Evolutionary conservation across 2,888 invertebrate species (phyloP).

Genomic region (Acholoe squamosa): DNA sequence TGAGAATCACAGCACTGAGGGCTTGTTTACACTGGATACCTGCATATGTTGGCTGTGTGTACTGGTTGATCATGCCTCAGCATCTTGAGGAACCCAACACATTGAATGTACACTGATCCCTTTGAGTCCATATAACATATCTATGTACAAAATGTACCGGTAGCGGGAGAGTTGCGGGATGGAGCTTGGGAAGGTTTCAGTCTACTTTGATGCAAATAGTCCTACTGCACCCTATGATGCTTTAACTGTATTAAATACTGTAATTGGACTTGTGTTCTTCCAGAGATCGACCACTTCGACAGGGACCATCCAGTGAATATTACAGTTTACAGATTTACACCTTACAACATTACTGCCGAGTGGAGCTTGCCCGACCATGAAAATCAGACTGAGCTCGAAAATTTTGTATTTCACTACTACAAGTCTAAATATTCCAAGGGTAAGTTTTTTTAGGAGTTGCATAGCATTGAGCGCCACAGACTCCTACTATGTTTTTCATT

Average conservation of each 20-base stretch:
- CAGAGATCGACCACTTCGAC: constrained; percentile 44
- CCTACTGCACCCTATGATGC: neutral
- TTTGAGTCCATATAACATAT: neutral
- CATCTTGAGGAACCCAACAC: neutral
- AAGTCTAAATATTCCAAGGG: constrained; percentile 1
- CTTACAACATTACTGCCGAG: neutral
- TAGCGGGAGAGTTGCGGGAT: neutral
- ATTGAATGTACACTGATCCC: neutral
- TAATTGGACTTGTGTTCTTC: neutral
- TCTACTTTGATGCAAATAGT: neutral
- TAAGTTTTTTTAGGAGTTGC: neutral
- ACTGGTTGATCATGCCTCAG: too few relatives aligned
- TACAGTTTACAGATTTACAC: neutral
- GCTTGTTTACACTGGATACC: too few relatives aligned
- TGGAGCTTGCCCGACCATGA: constrained; percentile 37
- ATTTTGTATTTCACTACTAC: constrained; percentile 14
- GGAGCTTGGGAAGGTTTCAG: neutral
- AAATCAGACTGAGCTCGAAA: constrained; percentile 18
- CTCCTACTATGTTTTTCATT: too few relatives aligned
- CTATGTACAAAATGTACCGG: neutral
- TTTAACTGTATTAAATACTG: neutral
- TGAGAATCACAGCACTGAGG: too few relatives aligned
- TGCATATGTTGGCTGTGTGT: too few relatives aligned
- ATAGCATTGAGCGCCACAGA: too few relatives aligned
- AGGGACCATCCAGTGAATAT: constrained; percentile 14